Percentiles rank a stretch among this genome's conserved stretches.
phyloP scores from a whole-genome alignment of 2,797 vertebrate species.

The Sparidentex hasta region DNA sequence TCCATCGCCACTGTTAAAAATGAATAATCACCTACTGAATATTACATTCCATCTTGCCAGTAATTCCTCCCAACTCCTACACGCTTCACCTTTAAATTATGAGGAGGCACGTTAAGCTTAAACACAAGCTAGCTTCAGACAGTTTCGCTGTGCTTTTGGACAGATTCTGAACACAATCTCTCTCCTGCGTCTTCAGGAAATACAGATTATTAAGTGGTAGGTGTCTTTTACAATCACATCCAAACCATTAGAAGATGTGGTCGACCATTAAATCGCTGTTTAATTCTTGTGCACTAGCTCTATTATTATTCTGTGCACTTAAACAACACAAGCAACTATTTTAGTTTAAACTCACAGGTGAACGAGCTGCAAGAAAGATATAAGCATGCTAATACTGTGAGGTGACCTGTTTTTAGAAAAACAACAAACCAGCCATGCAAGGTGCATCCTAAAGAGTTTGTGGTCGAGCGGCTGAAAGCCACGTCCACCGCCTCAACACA shows the following conservation, averaged over 20 bases:
- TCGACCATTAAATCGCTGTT: background rate
- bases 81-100: too few relatives aligned
- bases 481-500: slow-evolving; percentile 3
- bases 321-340: background rate
- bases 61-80: too few relatives aligned
- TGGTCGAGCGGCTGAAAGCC: slow-evolving; percentile 27
- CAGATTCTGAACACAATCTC: background rate
- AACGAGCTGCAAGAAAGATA: background rate
- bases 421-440: background rate
- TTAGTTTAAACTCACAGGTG: background rate
- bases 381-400: background rate
- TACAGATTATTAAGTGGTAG: background rate
- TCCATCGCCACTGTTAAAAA: too few relatives aligned
- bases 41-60: too few relatives aligned
- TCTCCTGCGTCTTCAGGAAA: background rate
- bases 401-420: background rate
- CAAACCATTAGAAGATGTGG: background rate
- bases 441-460: slow-evolving; percentile 10
- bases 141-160: background rate
- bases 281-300: too few relatives aligned
- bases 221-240: background rate
- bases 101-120: too few relatives aligned
- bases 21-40: too few relatives aligned
- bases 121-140: background rate
- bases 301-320: background rate